Evolutionary conservation across 1,140 invertebrate genomes (phyloP).

Genomic region (Wasmannia auropunctata): DNA sequence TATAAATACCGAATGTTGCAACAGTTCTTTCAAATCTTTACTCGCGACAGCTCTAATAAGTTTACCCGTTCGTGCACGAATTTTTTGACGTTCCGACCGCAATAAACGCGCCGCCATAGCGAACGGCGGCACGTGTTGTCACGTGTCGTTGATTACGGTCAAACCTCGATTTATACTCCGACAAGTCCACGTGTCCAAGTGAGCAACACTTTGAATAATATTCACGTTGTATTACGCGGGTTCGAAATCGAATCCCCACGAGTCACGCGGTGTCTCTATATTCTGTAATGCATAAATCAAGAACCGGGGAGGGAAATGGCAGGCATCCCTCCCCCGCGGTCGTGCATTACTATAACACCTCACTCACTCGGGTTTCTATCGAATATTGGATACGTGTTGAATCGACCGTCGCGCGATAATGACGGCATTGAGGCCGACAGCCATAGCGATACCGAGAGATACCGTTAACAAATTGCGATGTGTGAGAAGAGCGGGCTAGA

Average conservation of each 20-base stretch:
- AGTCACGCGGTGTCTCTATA: slow-evolving; percentile 65
- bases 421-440: slow-evolving; percentile 46
- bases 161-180: slow-evolving; percentile 79
- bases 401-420: slow-evolving; percentile 51
- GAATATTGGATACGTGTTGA: slow-evolving; percentile 71
- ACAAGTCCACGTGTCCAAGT: slow-evolving; percentile 78
- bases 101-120: slow-evolving; percentile 20
- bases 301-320: slow-evolving; percentile 66
- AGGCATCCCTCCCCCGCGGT: slow-evolving; percentile 65
- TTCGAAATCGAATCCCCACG: slow-evolving; percentile 62
- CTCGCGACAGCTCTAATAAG: slow-evolving; percentile 8
- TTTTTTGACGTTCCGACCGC: slow-evolving; percentile 28
- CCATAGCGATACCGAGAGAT: neutral
- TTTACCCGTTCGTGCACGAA: slow-evolving; percentile 30
- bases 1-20: neutral
- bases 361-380: slow-evolving; percentile 60
- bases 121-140: slow-evolving; percentile 80
- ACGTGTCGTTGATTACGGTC: slow-evolving; percentile 81
- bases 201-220: slow-evolving; percentile 83
- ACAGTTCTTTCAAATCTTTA: neutral
- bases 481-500: neutral
- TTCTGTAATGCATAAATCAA: slow-evolving; percentile 76
- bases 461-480: slow-evolving; percentile 35
- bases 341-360: slow-evolving; percentile 72
- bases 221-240: slow-evolving; percentile 64